A percentile compares a stretch with the other conserved stretches of the same genome.
Evolutionary conservation across 1,140 invertebrate genomes (phyloP).

Genomic region (Aphis gossypii): DNA sequence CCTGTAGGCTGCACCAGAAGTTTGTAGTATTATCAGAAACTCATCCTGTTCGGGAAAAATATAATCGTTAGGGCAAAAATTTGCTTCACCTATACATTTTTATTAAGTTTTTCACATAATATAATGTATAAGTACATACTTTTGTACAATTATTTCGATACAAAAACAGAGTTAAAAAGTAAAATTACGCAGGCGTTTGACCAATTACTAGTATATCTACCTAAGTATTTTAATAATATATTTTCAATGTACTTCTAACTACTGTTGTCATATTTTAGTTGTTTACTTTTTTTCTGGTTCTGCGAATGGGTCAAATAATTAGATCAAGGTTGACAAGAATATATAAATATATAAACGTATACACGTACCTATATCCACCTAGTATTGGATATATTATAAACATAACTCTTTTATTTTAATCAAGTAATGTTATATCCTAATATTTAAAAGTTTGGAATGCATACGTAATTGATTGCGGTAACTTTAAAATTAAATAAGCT

Average conservation of each 20-base stretch:
- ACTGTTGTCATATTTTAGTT: too few species aligned
- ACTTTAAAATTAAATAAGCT: neutral
- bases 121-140: neutral
- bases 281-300: constrained; percentile 36
- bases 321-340: constrained; percentile 46
- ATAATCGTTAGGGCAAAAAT: neutral
- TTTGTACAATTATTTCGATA: neutral
- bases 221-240: too few species aligned
- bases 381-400: neutral
- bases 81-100: neutral
- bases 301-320: constrained; percentile 30
- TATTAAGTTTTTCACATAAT: neutral
- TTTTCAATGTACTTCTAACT: neutral
- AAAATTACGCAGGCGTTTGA: neutral
- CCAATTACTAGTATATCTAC: too few species aligned
- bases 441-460: neutral
- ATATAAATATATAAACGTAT: neutral
- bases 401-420: neutral
- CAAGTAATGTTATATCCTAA: neutral
- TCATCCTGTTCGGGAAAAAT: neutral
- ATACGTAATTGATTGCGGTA: neutral
- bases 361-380: neutral
- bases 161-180: neutral
- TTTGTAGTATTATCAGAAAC: neutral
- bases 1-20: too few species aligned